Evolutionary conservation across 2,888 invertebrate genomes (phyloP), one percentile per base, ranked within the genome.

Genomic region (Aplocera efformata): DNA sequence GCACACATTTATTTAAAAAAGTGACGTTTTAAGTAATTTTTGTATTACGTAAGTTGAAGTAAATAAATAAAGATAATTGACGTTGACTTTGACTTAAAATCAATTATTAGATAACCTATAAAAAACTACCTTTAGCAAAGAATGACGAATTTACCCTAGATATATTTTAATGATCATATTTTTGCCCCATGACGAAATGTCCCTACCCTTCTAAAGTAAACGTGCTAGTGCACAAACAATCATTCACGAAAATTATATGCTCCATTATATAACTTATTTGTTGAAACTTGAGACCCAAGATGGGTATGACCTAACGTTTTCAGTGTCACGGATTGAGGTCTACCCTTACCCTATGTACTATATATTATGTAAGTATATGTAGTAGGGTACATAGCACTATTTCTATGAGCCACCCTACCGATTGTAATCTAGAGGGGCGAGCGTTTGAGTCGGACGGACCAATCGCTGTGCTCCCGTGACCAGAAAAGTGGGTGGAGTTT

Each of bases 401-500:
- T 84, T 86, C 88, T 86, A 86, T 86, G 83, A 85, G 79, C 81
- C 83, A 84, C 86, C 86, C 86, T 85, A 79, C 81, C 82, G 88
- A 88, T 88, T 85, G 86, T 88, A 82, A 88, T 88, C 88, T 80
- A 79, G 81, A 79, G 86, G 86, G 85, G 85, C 73, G 84, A 79
- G 73, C 72, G 78, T 76, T 75, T 68, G 73, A 67, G 67, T 63
- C 74, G 72, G 63, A 67, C 85, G 79, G 85, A 85, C 88, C 88
- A 88, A 88, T 88, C 81, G 76, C 82, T 72, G 79, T 79, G 82
- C 80, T 78, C 82, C 72, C 79, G 79, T 86, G 86, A 84, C 86
- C 88, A 88, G 86, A 85, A 88, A 88, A 85, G 85, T 67, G 86
- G 88, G 88, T 73, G 88, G 88, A 85, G 88, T 85, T 85, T 88